A percentile compares a stretch with the other conserved stretches of the same genome.
Conservation (phyloP, 2,113 vertebrate genomes). For the Xenopus laevis region DNA sequence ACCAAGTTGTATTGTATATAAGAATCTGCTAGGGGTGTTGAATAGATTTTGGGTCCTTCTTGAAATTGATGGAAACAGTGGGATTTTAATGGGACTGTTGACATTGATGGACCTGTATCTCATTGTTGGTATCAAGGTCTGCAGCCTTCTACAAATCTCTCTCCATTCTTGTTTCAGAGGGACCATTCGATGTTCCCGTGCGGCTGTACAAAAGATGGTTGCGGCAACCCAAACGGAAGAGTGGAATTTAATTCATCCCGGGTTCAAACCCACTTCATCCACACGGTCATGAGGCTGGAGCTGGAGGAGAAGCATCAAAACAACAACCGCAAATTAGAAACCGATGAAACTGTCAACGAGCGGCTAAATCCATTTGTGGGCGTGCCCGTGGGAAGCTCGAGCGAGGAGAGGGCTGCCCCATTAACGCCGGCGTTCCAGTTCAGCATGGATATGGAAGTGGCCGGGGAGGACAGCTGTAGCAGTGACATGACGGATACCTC, state of each 20-base stretch:
- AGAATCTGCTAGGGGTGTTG: too few species aligned
- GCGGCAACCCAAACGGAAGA: conserved; percentile 84
- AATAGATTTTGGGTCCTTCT: too few species aligned
- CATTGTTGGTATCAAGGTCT: background rate
- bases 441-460: conserved; percentile 61
- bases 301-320: conserved; percentile 70
- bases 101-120: too few species aligned
- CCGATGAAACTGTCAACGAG: conserved; percentile 42
- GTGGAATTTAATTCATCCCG: conserved; percentile 91
- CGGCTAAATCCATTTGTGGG: conserved; percentile 28
- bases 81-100: too few species aligned
- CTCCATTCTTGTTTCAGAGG: conserved; percentile 69
- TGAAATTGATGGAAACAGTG: too few species aligned
- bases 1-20: too few species aligned
- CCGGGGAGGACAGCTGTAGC: conserved; percentile 84
- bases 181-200: conserved; percentile 95
- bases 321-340: conserved; percentile 48
- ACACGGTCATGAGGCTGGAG: conserved; percentile 93
- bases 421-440: conserved; percentile 73
- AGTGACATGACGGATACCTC: conserved; percentile 89
- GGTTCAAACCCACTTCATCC: conserved; percentile 91
- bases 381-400: background rate
- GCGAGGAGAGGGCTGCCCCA: conserved; percentile 39
- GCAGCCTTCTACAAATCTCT: too few species aligned
- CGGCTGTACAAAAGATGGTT: conserved; percentile 88